phyloP scores from a whole-genome alignment of 2,888 invertebrate genomes.

The Girardia tigrina region DNA sequence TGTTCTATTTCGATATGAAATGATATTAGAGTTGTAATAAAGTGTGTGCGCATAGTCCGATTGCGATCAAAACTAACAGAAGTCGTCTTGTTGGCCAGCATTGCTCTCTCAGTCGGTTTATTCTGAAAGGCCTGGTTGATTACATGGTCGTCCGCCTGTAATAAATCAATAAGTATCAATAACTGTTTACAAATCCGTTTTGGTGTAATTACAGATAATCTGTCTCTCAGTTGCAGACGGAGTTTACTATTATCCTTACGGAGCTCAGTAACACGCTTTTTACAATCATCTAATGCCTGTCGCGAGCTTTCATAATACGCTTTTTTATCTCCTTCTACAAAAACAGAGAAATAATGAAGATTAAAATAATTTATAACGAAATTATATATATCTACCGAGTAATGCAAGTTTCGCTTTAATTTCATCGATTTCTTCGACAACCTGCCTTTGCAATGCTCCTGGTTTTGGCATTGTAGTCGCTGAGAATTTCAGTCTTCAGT shows the following conservation, averaged over 20 bases:
- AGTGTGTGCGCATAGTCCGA: too few relatives aligned
- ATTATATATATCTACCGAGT: constrained; percentile 41
- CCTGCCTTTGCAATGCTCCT: constrained; percentile 40
- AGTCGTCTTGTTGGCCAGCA: constrained; percentile 30
- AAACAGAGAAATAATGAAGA: too few relatives aligned
- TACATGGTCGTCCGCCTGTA: constrained; percentile 50
- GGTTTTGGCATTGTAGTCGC: constrained; percentile 21
- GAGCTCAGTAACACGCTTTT: constrained; percentile 43
- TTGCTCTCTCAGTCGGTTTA: constrained; percentile 44
- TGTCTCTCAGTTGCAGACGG: constrained; percentile 45
- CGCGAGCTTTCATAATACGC: constrained; percentile 50
- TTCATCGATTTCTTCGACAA: constrained; percentile 47
- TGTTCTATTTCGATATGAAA: too few relatives aligned
- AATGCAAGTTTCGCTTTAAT: constrained; percentile 46
- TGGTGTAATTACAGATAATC: constrained; percentile 41
- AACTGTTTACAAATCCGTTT: not conserved
- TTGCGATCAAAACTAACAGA: too few relatives aligned
- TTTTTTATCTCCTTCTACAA: constrained; percentile 48
- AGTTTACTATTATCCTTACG: constrained; percentile 48
- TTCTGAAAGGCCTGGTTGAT: constrained; percentile 48
- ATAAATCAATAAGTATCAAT: constrained; percentile 24
- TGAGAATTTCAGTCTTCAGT: not conserved
- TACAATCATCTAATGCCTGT: constrained; percentile 47
- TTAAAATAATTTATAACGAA: too few relatives aligned
- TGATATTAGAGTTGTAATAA: too few relatives aligned